Percentiles rank a stretch among this genome's conserved stretches.
Evolutionary conservation across 1,140 invertebrate genomes (phyloP).

Genomic region (Solen grandis): DNA sequence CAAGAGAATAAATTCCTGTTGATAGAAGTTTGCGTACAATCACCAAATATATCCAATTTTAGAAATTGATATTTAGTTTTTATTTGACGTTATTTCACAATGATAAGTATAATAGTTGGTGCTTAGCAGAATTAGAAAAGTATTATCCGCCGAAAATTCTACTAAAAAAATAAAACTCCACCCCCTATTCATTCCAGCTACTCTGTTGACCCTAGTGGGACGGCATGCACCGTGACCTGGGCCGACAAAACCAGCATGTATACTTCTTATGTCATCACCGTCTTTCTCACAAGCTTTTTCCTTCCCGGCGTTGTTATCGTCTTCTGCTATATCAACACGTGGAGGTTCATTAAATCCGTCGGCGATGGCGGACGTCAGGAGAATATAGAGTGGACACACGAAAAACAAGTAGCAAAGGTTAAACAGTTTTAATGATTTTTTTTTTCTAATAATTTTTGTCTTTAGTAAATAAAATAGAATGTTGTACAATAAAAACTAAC

Average conservation of each 20-base stretch:
- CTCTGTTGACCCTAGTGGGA: constrained; percentile 29
- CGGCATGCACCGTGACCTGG: constrained; percentile 44
- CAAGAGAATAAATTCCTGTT: too few relatives aligned
- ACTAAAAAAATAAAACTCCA: too few relatives aligned
- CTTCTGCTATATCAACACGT: constrained; percentile 51
- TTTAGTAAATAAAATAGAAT: too few relatives aligned
- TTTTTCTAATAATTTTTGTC: neutral
- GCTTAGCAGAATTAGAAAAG: too few relatives aligned
- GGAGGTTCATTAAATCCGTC: constrained; percentile 28
- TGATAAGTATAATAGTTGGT: too few relatives aligned
- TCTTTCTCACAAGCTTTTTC: constrained; percentile 54
- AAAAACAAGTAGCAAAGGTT: constrained; percentile 60
- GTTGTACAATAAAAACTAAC: too few relatives aligned
- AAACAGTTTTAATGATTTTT: neutral
- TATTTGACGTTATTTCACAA: too few relatives aligned
- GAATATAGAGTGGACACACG: constrained; percentile 62
- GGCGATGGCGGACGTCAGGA: constrained; percentile 51
- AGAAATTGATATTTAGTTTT: too few relatives aligned
- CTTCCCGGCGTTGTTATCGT: constrained; percentile 51
- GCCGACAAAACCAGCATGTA: constrained; percentile 1
- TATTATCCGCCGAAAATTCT: too few relatives aligned
- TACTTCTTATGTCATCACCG: constrained; percentile 34
- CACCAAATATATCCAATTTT: too few relatives aligned
- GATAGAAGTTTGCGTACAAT: too few relatives aligned
- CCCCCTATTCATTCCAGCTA: constrained; percentile 50